Evolutionary conservation across 2,113 vertebrate species (phyloP).

Genomic region (Melanotaenia duboulayi): DNA sequence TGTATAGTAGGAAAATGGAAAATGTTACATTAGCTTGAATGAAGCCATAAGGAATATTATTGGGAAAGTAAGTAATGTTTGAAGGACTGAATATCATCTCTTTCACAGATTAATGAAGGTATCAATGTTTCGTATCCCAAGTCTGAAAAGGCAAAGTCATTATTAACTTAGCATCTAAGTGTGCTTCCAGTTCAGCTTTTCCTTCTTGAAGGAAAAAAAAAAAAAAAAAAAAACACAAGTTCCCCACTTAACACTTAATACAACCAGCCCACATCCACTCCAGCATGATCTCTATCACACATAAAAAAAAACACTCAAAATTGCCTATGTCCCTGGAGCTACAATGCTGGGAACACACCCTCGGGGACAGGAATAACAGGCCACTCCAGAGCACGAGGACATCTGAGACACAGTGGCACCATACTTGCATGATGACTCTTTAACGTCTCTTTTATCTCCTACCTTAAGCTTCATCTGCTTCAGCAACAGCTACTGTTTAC

Average conservation of each 20-base stretch:
- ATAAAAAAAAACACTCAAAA: constrained; percentile 35
- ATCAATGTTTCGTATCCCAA: neutral
- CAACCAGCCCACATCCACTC: constrained; percentile 2
- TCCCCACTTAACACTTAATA: neutral
- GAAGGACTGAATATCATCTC: no score
- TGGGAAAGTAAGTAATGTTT: neutral
- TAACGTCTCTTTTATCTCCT: constrained; percentile 66
- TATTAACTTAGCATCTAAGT: neutral
- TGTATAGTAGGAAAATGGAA: no score
- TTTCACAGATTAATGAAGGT: no score
- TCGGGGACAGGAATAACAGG: constrained; percentile 84
- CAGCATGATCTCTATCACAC: constrained; percentile 24
- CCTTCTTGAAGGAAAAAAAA: no score
- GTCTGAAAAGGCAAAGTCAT: neutral
- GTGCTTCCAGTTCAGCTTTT: neutral
- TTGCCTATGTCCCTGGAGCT: constrained; percentile 59
- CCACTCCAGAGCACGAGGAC: constrained; percentile 75
- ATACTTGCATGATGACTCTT: constrained; percentile 62
- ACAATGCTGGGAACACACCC: constrained; percentile 76
- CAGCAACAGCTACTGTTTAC: constrained; percentile 64
- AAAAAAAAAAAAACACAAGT: neutral
- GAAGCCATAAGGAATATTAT: neutral
- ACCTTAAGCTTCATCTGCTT: constrained; percentile 42
- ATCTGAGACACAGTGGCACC: constrained; percentile 78
- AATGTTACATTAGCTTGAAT: neutral